Evolutionary conservation across 1,140 invertebrate species (phyloP), one percentile per base, ranked within the genome.

Genomic region (Asbolus verrucosus): DNA sequence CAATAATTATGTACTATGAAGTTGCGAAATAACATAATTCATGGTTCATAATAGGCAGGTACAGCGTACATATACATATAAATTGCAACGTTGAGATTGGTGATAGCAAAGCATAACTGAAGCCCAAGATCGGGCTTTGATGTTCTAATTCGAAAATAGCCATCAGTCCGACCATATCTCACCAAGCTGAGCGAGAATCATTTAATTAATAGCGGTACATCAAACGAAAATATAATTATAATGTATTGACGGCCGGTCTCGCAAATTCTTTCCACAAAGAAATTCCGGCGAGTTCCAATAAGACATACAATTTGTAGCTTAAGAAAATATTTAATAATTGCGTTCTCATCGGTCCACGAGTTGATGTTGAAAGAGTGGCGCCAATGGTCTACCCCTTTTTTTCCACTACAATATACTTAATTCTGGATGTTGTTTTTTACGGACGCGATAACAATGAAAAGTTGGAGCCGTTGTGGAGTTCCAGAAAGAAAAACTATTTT

Each of bases 331-430:
- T 27, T 27, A 27, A 27, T 27, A 27, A 8, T 27, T 8, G 8
- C 3, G 24, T 27, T 27, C 24, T 8, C 24, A 27, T 8, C 24
- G 24, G 8, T 8, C 33, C 2, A 3, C 5, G 33, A 4, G 5
- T 2, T 36, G 33, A 3, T 11, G 33, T n/a, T n/a, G 6, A 3
- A 2, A n/a, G 5, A 2, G n/a, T 13, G 46, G 46, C 46, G 46
- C 46, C 46, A 54, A 6, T 2, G 8, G 19, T 27, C 46, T 54
- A 54, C 46, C 46, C 46, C 8, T 54, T 54, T 54, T 54, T 18
- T n/a, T n/a, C n/a, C n/a, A n/a, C n/a, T n/a, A 18, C 11, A 54
- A 54, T 54, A 36, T 36, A 36, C 33, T 36, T 36, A 36, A 36
- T 36, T 36, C 33, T 5, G 11, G 33, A 36, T 36, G 33, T 36